Base-by-base conservation (phyloP, 92 coral and sea anemone species). In the Zoanthus solanderi region DNA sequence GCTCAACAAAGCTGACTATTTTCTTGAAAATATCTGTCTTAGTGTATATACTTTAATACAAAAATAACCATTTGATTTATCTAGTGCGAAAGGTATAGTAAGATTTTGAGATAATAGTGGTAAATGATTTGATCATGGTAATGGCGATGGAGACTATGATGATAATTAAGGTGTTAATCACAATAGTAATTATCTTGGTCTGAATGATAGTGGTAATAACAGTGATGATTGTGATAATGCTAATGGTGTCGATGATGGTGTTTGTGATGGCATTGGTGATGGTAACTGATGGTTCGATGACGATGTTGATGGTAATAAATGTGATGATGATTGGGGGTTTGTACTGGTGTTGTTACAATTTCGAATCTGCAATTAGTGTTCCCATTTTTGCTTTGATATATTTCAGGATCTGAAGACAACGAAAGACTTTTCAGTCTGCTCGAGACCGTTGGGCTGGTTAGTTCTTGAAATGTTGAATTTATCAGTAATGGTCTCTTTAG, bases 381-480 rank as follows among this genome's bases (percentile, higher is more conserved):
- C n/a, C 15, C 45, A 44, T 42, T 7, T 83, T 0, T 48, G n/a
- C 23, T 31, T 74, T 28, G 53, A 29, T 86, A 8, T 66, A 46
- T 37, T n/a, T 44, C 78, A 94, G 97, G 84, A 18, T 76, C 77
- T 18, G 76, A 15, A 28, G 93, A 93, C 78, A 88, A 89, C 53
- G 93, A 92, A 58, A 80, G 83, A 60, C 86, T 97, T 34, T 75
- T 91, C 65, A 89, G 84, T 71, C 87, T 96, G 29, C 90, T 97
- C 31, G 86, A 94, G 47, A 90, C 84, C 14, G 98, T 95, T 37
- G 94, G 94, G 52, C 92, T 97, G 23, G 97, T 94, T 83, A 92
- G 94, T 87, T 44, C 45, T 0, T 11, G 52, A 18, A 16, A 28
- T 23, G 9, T 63, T 9, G 30, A 9, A 6, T 17, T 18, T 16